Evolutionary conservation across 2,797 vertebrate genomes (phyloP).

Genomic region (Danionella dracula): DNA sequence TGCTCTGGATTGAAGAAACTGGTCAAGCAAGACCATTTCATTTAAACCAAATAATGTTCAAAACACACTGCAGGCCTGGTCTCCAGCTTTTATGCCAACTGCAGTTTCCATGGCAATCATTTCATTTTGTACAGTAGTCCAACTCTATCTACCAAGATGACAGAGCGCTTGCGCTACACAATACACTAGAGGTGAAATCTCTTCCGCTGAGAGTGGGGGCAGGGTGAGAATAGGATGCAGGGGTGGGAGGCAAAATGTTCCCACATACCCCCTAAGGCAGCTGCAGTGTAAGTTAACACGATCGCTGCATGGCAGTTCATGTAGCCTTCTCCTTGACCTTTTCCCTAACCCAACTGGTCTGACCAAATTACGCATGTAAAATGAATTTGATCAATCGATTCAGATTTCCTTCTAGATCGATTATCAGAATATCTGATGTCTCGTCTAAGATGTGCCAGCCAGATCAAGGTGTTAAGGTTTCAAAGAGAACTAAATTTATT

Average conservation of each 20-base stretch:
- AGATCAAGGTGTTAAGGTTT: not conserved
- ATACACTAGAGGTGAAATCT: constrained; percentile 44
- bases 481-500: not conserved
- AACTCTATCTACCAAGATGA: constrained; percentile 54
- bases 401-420: not conserved
- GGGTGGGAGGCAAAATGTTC: constrained; percentile 57
- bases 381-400: not conserved
- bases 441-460: not conserved
- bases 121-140: constrained; percentile 56
- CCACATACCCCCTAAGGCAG: constrained; percentile 59
- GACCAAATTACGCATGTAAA: not conserved
- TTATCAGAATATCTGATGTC: no score
- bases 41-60: constrained; percentile 21
- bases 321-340: constrained; percentile 72
- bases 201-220: constrained; percentile 41
- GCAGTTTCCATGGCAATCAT: constrained; percentile 68
- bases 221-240: constrained; percentile 29
- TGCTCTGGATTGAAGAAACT: no score
- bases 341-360: constrained; percentile 55
- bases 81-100: constrained; percentile 50
- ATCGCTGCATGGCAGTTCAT: constrained; percentile 58
- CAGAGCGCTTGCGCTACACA: constrained; percentile 38
- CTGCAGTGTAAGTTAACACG: constrained; percentile 73
- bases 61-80: constrained; percentile 37
- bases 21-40: no score